phyloP scores from a whole-genome alignment of 2,113 vertebrate species.

The Labeo rohita region DNA sequence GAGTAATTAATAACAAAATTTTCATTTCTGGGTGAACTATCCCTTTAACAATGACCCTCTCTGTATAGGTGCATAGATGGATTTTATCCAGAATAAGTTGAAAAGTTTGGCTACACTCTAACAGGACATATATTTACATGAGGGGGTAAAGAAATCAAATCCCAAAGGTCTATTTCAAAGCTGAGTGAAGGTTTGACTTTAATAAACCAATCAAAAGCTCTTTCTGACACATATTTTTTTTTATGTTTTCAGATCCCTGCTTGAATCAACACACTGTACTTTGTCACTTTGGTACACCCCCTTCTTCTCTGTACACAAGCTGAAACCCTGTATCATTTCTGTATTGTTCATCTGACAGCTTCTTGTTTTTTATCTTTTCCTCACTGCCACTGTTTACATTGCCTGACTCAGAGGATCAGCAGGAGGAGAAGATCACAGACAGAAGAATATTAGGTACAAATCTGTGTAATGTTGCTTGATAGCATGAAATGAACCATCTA shows the following conservation, averaged over 20 bases:
- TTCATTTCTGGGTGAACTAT: too few species aligned
- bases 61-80: too few species aligned
- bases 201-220: slow-evolving; percentile 25
- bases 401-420: slow-evolving; percentile 34
- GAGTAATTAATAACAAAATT: too few species aligned
- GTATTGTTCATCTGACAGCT: slow-evolving; percentile 48
- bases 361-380: slow-evolving; percentile 30
- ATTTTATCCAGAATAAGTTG: neutral
- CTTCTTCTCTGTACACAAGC: slow-evolving; percentile 15
- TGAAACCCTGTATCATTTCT: slow-evolving; percentile 32
- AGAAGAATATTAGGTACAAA: slow-evolving; percentile 22
- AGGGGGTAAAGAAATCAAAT: neutral
- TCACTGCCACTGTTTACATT: slow-evolving; percentile 20
- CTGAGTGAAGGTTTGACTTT: slow-evolving; percentile 12
- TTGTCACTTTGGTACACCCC: neutral
- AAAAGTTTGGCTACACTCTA: neutral
- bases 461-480: neutral
- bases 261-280: slow-evolving; percentile 20
- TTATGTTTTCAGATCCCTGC: slow-evolving; percentile 37
- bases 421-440: slow-evolving; percentile 15
- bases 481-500: slow-evolving; percentile 30
- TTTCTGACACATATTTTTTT: slow-evolving; percentile 4
- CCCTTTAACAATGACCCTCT: too few species aligned
- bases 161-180: neutral
- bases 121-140: neutral